These are phyloP conservation scores for Knipowitschia caucasica DNA, from an alignment of 2,797 vertebrate species.

Conservation along the genomic window DNA sequence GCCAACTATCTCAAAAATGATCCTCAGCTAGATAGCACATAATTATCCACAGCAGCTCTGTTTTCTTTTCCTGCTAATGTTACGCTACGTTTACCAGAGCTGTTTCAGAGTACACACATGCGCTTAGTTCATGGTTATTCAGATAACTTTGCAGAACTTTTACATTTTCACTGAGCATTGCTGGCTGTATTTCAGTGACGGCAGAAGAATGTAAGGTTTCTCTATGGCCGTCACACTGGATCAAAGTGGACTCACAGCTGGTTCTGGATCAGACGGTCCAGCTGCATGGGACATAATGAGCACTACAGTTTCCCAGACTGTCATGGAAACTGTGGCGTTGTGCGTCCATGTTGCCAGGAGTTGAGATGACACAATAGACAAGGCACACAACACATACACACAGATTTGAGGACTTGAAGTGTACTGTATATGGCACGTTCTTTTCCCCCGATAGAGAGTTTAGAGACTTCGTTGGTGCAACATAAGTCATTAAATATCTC, in stretches of 20 bases:
- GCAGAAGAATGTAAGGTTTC: constrained; percentile 56
- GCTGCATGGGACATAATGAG: constrained; percentile 44
- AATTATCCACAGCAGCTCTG: constrained; percentile 27
- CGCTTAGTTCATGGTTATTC: background rate
- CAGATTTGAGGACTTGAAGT: background rate
- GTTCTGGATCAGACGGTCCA: constrained; percentile 38
- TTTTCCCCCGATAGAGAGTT: no score
- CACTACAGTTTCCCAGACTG: constrained; percentile 11
- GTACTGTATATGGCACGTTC: background rate
- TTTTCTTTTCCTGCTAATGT: constrained; percentile 16
- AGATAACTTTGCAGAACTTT: background rate
- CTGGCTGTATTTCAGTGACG: constrained; percentile 54
- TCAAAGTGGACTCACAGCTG: constrained; percentile 63
- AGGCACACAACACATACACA: background rate
- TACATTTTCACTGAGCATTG: background rate
- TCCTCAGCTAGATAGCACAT: constrained; percentile 31
- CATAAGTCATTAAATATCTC: no score
- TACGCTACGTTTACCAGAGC: constrained; percentile 19
- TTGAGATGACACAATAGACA: constrained; percentile 12
- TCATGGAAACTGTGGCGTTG: constrained; percentile 20
- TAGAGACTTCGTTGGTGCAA: no score
- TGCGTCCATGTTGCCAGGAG: constrained; percentile 13
- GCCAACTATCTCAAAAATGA: constrained; percentile 38
- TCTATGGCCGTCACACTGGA: constrained; percentile 33
- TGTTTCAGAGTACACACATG: constrained; percentile 10